A percentile compares a stretch with the other conserved stretches of the same genome.
These are phyloP conservation scores for Callipepla squamata DNA, from an alignment of 2,113 vertebrate species.

Conservation along the genomic window DNA sequence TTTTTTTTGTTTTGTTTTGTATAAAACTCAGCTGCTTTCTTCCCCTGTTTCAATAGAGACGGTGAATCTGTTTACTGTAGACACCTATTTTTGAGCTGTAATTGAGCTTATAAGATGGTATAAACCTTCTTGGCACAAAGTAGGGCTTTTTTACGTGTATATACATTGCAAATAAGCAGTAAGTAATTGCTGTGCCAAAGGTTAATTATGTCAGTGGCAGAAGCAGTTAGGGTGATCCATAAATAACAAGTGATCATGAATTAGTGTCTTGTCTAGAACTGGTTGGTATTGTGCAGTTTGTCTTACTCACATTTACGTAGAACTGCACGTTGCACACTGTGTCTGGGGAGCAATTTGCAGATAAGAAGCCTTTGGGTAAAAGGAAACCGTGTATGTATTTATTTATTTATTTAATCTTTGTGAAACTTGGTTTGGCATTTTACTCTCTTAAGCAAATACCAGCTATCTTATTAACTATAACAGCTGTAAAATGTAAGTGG, in stretches of 20 bases:
- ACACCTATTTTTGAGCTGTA: not conserved
- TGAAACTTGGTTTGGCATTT: not conserved
- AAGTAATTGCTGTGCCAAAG: not conserved
- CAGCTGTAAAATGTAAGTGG: not conserved
- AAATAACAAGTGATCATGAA: not conserved
- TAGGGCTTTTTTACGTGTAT: not conserved
- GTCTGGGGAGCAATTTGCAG: not conserved
- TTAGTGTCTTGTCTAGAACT: not conserved
- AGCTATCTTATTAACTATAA: not conserved
- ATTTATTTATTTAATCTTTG: not conserved
- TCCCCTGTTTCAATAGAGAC: not conserved
- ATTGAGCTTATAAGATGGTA: not conserved
- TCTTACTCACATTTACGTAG: not conserved
- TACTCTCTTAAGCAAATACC: not conserved
- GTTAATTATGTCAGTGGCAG: not conserved
- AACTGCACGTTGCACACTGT: accelerated
- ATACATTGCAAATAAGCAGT: not conserved
- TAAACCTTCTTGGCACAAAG: not conserved
- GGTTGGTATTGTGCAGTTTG: not conserved
- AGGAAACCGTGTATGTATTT: not conserved
- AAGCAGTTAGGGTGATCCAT: not conserved
- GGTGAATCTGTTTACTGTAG: not conserved
- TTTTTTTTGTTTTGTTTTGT: not conserved
- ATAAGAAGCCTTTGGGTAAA: not conserved
- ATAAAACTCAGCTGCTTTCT: not conserved